A percentile compares a stretch with the other conserved stretches of the same genome.
Conservation (phyloP, 2,113 vertebrate species). For the Camelus bactrianus region DNA sequence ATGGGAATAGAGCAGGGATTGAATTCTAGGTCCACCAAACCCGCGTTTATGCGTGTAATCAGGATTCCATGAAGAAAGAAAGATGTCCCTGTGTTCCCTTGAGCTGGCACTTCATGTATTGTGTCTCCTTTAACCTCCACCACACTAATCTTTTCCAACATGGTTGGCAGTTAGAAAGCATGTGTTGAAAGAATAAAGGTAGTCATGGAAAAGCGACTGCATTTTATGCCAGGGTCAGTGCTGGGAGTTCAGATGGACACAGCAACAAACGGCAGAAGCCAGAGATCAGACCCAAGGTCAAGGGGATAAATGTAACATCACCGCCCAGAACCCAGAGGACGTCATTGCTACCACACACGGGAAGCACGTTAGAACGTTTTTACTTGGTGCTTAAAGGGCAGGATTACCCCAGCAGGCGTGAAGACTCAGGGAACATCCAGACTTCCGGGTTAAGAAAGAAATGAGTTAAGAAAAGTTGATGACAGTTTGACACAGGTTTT, state of each 20-base stretch:
- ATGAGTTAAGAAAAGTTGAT: constrained; percentile 30
- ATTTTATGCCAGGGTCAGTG: background rate
- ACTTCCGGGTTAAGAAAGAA: background rate
- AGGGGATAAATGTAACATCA: background rate
- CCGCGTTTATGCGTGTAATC: background rate
- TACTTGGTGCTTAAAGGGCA: background rate
- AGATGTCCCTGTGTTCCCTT: background rate
- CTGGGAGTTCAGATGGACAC: background rate
- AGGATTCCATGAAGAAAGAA: background rate
- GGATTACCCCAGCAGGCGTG: background rate
- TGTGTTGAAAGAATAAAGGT: background rate
- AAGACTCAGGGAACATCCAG: constrained; percentile 21
- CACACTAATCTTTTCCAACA: background rate
- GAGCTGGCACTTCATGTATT: background rate
- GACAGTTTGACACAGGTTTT: constrained; percentile 44
- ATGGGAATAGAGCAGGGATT: background rate
- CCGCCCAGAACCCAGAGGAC: background rate
- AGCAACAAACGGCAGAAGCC: background rate
- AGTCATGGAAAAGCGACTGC: background rate
- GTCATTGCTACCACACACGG: background rate
- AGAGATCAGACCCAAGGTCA: background rate
- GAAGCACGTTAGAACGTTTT: background rate
- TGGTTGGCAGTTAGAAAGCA: background rate
- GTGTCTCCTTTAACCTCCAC: background rate
- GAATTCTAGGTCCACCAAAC: background rate